Evolutionary conservation across 1,140 invertebrate genomes (phyloP).

Genomic region (Drosophila navojoa): DNA sequence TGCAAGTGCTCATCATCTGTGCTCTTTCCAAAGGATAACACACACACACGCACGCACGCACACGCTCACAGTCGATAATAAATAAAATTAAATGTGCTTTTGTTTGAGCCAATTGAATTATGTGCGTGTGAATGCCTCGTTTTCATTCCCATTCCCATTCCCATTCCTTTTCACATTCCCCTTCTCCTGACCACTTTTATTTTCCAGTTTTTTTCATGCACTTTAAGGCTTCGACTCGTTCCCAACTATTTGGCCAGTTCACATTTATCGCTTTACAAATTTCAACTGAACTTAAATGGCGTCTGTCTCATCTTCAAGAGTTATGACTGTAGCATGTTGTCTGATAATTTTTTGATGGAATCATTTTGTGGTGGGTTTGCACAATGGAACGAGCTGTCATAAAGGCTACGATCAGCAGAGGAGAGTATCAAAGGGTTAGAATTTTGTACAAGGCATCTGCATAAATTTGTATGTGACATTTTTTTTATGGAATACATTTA

Average conservation of each 20-base stretch:
- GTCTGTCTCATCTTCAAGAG: slow-evolving; percentile 30
- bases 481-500: slow-evolving; percentile 1
- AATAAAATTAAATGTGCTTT: slow-evolving; percentile 82
- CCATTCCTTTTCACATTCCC: slow-evolving; percentile 6
- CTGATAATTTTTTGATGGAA: slow-evolving; percentile 36
- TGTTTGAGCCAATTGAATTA: slow-evolving; percentile 81
- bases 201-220: slow-evolving; percentile 20
- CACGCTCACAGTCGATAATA: slow-evolving; percentile 53
- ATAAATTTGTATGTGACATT: slow-evolving; percentile 29
- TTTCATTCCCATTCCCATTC: slow-evolving; percentile 29
- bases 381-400: background rate
- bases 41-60: slow-evolving; percentile 17
- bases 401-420: background rate
- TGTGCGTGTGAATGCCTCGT: slow-evolving; percentile 75
- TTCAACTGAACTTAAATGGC: slow-evolving; percentile 30
- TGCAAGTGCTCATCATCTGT: slow-evolving; percentile 57
- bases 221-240: background rate
- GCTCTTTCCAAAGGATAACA: slow-evolving; percentile 49
- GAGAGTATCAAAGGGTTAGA: background rate
- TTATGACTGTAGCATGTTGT: slow-evolving; percentile 30
- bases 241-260: slow-evolving; percentile 4
- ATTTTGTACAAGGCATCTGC: background rate
- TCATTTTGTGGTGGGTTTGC: slow-evolving; percentile 13
- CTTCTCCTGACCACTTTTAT: background rate
- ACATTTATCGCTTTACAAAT: slow-evolving; percentile 37